These are phyloP conservation scores for Triops longicaudatus DNA, from an alignment of 1,140 invertebrate species.

Conservation along the genomic window DNA sequence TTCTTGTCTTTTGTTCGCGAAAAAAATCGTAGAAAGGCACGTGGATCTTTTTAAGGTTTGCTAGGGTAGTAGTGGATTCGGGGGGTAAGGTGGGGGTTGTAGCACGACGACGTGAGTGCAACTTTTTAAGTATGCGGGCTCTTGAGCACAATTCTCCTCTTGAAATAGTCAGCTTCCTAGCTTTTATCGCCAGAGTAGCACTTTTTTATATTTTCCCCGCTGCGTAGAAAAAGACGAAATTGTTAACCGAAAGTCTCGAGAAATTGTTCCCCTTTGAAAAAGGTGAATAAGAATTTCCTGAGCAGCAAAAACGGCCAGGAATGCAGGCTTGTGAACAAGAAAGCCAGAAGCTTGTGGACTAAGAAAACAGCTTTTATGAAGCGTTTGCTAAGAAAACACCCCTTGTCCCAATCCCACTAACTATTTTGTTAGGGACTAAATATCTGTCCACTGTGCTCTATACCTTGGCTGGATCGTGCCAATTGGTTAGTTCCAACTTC, in stretches of 20 bases:
- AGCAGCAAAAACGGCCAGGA: neutral
- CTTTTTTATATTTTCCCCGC: neutral
- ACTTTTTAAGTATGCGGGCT: conserved; percentile 1
- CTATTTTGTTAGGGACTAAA: neutral
- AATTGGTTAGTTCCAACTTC: too few species aligned
- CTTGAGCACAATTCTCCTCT: conserved; percentile 14
- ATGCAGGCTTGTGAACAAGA: neutral
- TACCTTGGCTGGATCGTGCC: too few species aligned
- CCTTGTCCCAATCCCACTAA: conserved; percentile 10
- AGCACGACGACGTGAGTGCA: neutral
- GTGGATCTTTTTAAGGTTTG: neutral
- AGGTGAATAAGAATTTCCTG: neutral
- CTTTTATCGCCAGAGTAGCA: neutral
- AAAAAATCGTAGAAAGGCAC: neutral
- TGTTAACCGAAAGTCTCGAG: neutral
- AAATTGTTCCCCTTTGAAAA: neutral
- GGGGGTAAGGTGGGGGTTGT: neutral
- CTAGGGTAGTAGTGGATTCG: neutral
- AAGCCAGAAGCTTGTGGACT: conserved; percentile 14
- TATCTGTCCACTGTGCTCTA: too few species aligned
- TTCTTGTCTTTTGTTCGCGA: neutral
- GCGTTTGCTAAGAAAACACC: conserved; percentile 11
- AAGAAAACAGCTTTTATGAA: conserved; percentile 15
- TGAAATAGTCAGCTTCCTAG: neutral
- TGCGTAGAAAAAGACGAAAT: neutral